Base-by-base conservation (phyloP, 1,140 invertebrate genomes). In the Pseudobourletiella spinata region DNA sequence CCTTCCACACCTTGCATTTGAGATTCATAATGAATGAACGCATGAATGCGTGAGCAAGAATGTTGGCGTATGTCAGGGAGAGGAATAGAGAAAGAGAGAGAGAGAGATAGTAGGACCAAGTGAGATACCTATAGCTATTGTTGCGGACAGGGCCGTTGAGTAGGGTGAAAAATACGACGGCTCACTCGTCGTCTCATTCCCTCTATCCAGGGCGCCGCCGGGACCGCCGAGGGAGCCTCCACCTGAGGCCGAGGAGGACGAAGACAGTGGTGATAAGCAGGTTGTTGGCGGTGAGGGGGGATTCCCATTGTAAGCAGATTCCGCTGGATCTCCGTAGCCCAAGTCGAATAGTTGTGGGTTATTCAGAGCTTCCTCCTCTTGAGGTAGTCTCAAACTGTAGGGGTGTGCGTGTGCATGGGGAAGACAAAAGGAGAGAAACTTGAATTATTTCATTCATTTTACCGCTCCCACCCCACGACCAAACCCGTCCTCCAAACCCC, bases 111-210 rank as follows among this genome's bases (percentile, higher is more conserved):
- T n/a, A n/a, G n/a, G n/a, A n/a, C n/a, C n/a, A n/a, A n/a, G n/a
- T n/a, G n/a, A 39, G n/a, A n/a, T 46, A 70, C 68, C 91, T 28
- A 94, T 88, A 1, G 88, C 88, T 63, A 94, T 89, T 2, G 89
- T 92, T 3, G 93, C 85, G 70, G 86, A 88, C 2, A 92, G 74
- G 2, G 88, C 87, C 1, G 88, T 91, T 2, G 85, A 87, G 72
- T 89, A 90, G 0, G 85, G 84, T 0, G 84, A 84, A 69, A 86
- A 86, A 63, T 85, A 77, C 18, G 71, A 84, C n/a, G 86, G 85
- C 0, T 84, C 86, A 73, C 64, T 26, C 15, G 44, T 30, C n/a
- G 59, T 58, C 26, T 57, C 59, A 44, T 61, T 57, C 26, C 28
- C 51, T 48, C 57, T 59, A 46, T n/a, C n/a, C 3, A 30, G 15